Evolutionary conservation across 2,888 invertebrate species (phyloP), one percentile per base, ranked within the genome.

Genomic region (Apamea monoglypha): DNA sequence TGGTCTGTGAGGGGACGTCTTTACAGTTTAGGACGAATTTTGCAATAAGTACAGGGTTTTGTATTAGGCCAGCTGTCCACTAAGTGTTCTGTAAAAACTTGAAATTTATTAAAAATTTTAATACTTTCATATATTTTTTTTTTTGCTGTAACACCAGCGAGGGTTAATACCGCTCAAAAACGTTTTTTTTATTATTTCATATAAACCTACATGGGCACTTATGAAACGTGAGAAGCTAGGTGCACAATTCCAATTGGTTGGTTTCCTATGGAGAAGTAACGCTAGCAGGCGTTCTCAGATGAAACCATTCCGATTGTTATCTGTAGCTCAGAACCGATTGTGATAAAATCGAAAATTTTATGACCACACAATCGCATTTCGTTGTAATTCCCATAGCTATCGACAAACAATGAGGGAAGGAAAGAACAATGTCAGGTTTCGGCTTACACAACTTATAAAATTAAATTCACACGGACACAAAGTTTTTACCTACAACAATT

Each of bases 1-100:
- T 92, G 91, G 91, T 91, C 91, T 82, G 69, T 76, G 63, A 66
- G 25, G 77, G 83, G 87, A 89, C 83, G 87, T 77, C 29, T 78
- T 79, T 82, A 81, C 53, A 82, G 25, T 70, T 40, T 47, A 82
- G 82, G 86, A 89, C 81, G 84, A 86, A 80, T 84, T 79, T 81
- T 70, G 71, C 66, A 44, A 70, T 77, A 40, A 53, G 14, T 79
- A 76, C 36, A 85, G 76, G 81, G 67, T 81, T 78, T 75, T 67
- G 36, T 63, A 29, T 69, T 64, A 81, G 75, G 70, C 44, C n/a
- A 64, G 36, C 82, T 77, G 69, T 76, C 75, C 79, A 85, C 79
- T 80, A 78, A 59, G 18, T 64, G 36, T 66, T 61, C 6, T 50
- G 0, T 1, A 25, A 47, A 66, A 67, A 21, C 1, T 12, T 5